Evolutionary conservation across 2,113 vertebrate genomes (phyloP), one percentile per base, ranked within the genome.

Genomic region (Leucopsar rothschildi): DNA sequence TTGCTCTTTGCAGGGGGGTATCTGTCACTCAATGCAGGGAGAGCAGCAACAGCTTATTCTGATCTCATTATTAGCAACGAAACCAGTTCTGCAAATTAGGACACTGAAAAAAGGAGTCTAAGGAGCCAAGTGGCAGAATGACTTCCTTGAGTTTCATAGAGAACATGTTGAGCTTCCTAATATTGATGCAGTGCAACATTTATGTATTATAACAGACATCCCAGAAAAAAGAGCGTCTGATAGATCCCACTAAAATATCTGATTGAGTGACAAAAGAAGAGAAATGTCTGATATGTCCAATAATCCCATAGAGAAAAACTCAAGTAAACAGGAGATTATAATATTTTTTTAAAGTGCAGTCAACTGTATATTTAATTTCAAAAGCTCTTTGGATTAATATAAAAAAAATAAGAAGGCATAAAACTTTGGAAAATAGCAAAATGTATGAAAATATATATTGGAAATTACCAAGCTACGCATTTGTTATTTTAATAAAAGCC

Each of bases 21-120:
- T 68, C 72, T 92, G 84, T 80, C 81, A 72, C 53, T 96, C 91
- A 73, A 7, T 76, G 37, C 28, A 89, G 50, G 16, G 8, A 95
- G 47, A 95, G 63, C 49, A 94, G 59, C 76, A 88, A 77, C 15
- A 66, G 33, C 40, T 93, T 87, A 86, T 87, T 96, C 89, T 94
- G 68, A 92, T 93, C 40, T 94, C 70, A 68, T 92, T 66, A 84
- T 91, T 94, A 97, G 59, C 71, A 71, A 65, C 52, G 70, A 95
- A 95, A 84, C 63, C 42, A 90, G 68, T 94, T 95, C 87, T 92
- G 84, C 44, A 97, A 97, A 97, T 83, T 92, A 96, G 61, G 61
- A 85, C 80, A 77, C 15, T 82, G 78, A 78, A 83, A 80, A 72
- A 66, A 60, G 4, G 31, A 91, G 49, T 92, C 37, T 92, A 50